phyloP scores from a whole-genome alignment of 2,797 vertebrate genomes.

The Sardinella longiceps region DNA sequence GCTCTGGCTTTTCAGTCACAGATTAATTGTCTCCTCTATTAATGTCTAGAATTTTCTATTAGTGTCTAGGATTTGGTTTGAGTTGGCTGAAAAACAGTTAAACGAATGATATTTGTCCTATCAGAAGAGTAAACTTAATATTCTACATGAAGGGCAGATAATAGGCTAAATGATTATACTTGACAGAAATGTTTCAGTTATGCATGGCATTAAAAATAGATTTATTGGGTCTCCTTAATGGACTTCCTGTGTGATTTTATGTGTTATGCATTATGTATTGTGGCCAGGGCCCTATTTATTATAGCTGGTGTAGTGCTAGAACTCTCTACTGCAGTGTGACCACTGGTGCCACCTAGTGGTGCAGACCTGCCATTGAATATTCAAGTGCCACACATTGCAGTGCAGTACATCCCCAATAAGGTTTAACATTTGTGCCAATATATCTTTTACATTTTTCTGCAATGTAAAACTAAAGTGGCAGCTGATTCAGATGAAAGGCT shows the following conservation, averaged over 20 bases:
- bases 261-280: not conserved
- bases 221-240: not conserved
- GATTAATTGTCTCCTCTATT: not conserved
- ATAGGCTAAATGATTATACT: not conserved
- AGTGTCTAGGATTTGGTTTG: not conserved
- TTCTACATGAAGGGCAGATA: not conserved
- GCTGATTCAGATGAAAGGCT: not conserved
- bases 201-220: not conserved
- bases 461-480: not conserved
- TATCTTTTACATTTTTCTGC: not conserved
- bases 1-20: not conserved
- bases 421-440: not conserved
- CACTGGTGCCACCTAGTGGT: slow-evolving; percentile 50
- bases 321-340: not conserved
- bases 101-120: not conserved
- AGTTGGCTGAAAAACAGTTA: slow-evolving; percentile 3
- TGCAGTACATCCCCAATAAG: not conserved
- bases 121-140: not conserved
- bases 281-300: not conserved
- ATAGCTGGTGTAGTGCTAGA: not conserved
- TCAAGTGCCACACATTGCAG: not conserved
- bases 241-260: not conserved
- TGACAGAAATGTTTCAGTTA: not conserved
- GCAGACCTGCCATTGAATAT: not conserved
- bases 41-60: not conserved